These are phyloP conservation scores for Bos javanicus DNA, from an alignment of 2,113 vertebrate genomes.

Conservation along the genomic window DNA sequence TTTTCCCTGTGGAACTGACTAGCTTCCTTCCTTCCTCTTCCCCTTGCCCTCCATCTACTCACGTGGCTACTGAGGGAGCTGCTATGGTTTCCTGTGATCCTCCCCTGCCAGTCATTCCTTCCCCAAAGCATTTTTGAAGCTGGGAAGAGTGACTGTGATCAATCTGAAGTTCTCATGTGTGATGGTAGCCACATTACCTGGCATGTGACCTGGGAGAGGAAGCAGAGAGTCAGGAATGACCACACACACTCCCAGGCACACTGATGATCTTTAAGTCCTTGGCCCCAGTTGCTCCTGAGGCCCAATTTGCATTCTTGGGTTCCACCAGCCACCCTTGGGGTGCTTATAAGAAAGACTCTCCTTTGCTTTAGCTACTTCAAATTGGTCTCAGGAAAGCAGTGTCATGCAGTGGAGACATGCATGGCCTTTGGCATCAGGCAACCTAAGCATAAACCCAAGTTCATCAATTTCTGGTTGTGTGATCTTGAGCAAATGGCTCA, in stretches of 20 bases:
- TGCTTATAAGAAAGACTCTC: background rate
- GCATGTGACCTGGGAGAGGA: background rate
- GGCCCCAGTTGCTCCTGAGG: background rate
- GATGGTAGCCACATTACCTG: background rate
- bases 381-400: background rate
- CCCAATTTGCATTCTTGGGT: background rate
- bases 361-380: background rate
- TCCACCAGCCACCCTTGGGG: background rate
- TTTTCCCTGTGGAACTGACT: background rate
- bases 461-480: background rate
- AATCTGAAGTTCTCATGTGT: background rate
- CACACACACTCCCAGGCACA: too few species aligned
- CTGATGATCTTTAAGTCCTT: background rate
- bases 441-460: background rate
- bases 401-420: rapidly evolving
- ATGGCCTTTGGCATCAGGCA: background rate
- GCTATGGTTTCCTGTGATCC: background rate
- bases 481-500: background rate
- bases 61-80: too few species aligned
- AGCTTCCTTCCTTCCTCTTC: background rate
- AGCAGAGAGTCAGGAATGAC: background rate
- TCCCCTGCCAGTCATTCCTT: background rate
- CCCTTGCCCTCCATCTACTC: background rate
- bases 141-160: background rate
- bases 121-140: background rate